phyloP scores from a whole-genome alignment of 2,888 invertebrate genomes.

The Camponotus fellah region DNA sequence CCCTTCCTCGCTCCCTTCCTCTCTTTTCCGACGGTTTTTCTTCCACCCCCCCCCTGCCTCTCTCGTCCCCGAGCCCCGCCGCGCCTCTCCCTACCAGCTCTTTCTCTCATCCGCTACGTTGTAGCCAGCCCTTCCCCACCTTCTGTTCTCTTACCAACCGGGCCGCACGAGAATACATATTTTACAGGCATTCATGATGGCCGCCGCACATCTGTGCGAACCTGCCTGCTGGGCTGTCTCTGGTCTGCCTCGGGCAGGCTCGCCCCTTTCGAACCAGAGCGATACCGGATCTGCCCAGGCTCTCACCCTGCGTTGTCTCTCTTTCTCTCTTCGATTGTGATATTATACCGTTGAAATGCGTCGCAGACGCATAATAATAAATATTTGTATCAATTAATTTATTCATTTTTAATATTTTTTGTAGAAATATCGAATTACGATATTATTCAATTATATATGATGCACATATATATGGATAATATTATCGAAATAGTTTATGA shows the following conservation, averaged over 20 bases:
- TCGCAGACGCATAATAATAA: not conserved
- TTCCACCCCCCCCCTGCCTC: constrained; percentile 69
- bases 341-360: not conserved
- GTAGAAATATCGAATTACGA: not conserved
- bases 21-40: constrained; percentile 79
- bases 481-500: not conserved
- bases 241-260: constrained; percentile 74
- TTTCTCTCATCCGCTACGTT: constrained; percentile 67
- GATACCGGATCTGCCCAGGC: constrained; percentile 56
- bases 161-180: constrained; percentile 84
- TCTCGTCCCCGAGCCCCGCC: constrained; percentile 48
- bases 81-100: constrained; percentile 67
- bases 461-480: not conserved
- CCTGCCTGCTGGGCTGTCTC: constrained; percentile 80
- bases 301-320: constrained; percentile 50
- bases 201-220: constrained; percentile 86
- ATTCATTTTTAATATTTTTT: constrained; percentile 13
- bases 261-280: constrained; percentile 70
- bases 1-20: constrained; percentile 59
- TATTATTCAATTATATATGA: not conserved
- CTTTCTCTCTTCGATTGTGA: constrained; percentile 36
- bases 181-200: constrained; percentile 86
- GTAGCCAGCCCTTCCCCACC: constrained; percentile 54
- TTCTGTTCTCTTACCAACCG: constrained; percentile 66
- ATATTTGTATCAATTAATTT: constrained; percentile 29